Base-by-base conservation (phyloP, 2,888 invertebrate genomes). In the Laothoe populi region DNA sequence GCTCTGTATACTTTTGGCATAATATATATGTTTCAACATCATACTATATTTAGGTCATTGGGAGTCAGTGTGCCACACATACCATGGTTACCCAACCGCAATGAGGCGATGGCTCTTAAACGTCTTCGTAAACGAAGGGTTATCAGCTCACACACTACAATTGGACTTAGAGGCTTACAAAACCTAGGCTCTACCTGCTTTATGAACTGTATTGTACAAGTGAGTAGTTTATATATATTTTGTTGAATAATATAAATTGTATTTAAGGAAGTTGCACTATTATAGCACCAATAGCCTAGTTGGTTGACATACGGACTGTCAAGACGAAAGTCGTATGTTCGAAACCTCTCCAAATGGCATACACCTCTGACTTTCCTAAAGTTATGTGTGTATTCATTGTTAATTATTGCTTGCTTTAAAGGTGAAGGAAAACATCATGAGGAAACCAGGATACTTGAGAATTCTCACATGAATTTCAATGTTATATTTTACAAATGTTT, bases 161-260 rank as follows among this genome's bases (percentile, higher is more conserved):
- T 98, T 67, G 98, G 99, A 44, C 93, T 99, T 64, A 94, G 99
- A 62, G 99, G 99, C 0, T 92, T 99, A 63, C 96, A 99, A 77
- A 99, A 99, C 90, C 93, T 99, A 68, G 99, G 99, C 40, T 97
- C 98, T 72, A 99, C 99, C 3, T 99, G 99, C 90, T 99, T 99
- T 84, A 98, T 99, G 98, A 99, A 99, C 88, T 98, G 98, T 82
- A 98, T 99, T 75, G 96, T 99, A 10, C 98, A 98, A 94, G 95
- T 94, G 70, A 74, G 70, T 70, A 23, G 5, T 5, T 11, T 10
- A 10, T 16, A n/a, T 3, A 8, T 5, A 31, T 31, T 31, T 31
- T 31, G n/a, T n/a, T n/a, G n/a, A 31, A 31, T 31, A 31, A 5
- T 5, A 31, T 31, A 31, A 13, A 13, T 42, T 13, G 40, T 40